Evolutionary conservation across 2,888 invertebrate genomes (phyloP).

Genomic region (Loripinus fragilis): DNA sequence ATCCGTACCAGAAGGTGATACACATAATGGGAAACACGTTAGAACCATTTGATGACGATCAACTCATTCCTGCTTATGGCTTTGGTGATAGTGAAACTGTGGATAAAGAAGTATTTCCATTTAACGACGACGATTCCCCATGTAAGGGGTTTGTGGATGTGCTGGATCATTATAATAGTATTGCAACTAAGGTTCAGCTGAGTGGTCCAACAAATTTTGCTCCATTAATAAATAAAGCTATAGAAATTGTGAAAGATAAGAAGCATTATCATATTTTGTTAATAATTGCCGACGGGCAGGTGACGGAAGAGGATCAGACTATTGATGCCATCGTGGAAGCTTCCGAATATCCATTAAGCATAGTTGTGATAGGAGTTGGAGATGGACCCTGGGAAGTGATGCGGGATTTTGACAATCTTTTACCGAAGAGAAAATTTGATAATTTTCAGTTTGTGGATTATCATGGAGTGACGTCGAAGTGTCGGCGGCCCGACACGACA

Average conservation of each 20-base stretch:
- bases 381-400: constrained; percentile 85
- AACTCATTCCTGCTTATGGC: constrained; percentile 80
- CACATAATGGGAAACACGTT: constrained; percentile 80
- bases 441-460: constrained; percentile 86
- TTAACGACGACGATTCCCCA: constrained; percentile 67
- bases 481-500: constrained; percentile 80
- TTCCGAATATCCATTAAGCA: constrained; percentile 84
- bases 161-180: constrained; percentile 83
- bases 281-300: constrained; percentile 85
- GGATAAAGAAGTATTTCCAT: constrained; percentile 79
- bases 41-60: constrained; percentile 80
- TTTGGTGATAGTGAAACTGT: constrained; percentile 80
- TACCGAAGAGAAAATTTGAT: constrained; percentile 85
- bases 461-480: constrained; percentile 80
- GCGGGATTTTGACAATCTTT: constrained; percentile 84
- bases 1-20: constrained; percentile 84
- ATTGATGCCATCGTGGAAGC: constrained; percentile 84
- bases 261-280: constrained; percentile 82
- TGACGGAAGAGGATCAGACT: constrained; percentile 84
- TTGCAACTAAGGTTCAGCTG: constrained; percentile 83
- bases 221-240: constrained; percentile 84
- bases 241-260: constrained; percentile 83
- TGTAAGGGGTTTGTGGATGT: constrained; percentile 79
- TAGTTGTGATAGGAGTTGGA: constrained; percentile 85
- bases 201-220: constrained; percentile 85